These are phyloP conservation scores for Microcebus ravelobensis DNA, from an alignment of 2,113 vertebrate species.

Conservation along the genomic window DNA sequence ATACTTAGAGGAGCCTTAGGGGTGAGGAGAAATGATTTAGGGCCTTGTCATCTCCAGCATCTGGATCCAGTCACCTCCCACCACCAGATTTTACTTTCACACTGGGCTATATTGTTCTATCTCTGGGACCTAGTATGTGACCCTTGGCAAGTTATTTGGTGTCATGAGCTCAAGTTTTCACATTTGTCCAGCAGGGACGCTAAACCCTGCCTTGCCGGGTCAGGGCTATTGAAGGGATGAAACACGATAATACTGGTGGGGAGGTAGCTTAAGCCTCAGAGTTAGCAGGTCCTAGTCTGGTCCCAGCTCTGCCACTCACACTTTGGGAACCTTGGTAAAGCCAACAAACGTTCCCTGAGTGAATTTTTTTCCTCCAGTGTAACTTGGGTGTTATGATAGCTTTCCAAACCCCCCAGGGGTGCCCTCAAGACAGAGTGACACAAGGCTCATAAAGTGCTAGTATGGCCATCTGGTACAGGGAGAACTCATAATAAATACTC, in stretches of 20 bases:
- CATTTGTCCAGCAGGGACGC: conserved; percentile 23
- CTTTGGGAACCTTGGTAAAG: neutral
- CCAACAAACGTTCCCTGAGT: neutral
- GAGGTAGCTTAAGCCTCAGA: conserved; percentile 21
- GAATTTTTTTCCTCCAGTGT: neutral
- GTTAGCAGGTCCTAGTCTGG: neutral
- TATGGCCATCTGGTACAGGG: neutral
- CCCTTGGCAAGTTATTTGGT: neutral
- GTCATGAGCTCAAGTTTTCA: conserved; percentile 34
- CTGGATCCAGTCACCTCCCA: neutral
- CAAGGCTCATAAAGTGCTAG: neutral
- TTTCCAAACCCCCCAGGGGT: neutral
- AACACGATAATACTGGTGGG: neutral
- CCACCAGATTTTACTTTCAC: neutral
- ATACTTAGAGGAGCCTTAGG: neutral
- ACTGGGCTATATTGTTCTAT: neutral
- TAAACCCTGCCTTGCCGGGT: neutral
- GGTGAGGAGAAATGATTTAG: neutral
- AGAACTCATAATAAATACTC: neutral
- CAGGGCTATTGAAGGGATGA: conserved; percentile 10
- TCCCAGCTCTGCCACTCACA: neutral
- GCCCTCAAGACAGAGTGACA: neutral
- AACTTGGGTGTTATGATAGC: neutral
- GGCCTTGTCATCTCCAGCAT: neutral
- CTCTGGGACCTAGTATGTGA: conserved; percentile 9